Base-by-base conservation (phyloP, 2,888 invertebrate species). In the Synergus umbraculus region DNA sequence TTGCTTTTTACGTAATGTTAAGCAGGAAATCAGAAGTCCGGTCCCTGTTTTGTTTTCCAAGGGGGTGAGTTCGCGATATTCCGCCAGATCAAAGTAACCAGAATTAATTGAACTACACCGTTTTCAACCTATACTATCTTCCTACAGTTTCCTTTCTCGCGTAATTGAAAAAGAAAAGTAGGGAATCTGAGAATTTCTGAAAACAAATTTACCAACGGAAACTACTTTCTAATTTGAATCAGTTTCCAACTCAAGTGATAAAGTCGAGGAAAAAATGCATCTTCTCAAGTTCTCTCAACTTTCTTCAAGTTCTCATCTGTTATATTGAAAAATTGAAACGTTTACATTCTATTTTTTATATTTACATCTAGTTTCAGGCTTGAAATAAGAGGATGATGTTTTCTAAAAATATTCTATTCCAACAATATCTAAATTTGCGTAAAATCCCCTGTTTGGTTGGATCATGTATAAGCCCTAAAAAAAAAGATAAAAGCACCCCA, bases 1-100 rank as follows among this genome's bases (percentile, higher is more conserved):
- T 91, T 92, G 90, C 88, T 91, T 92, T 92, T 91, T 90, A 89
- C 89, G 89, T 89, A 89, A 91, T 91, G 90, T 85, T 90, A 90
- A 91, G 85, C 87, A 87, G 81, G 81, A 82, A 81, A 86, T 86
- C 85, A 83, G 82, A 81, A 81, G 83, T 83, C 83, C 77, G 83
- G 83, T 83, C 84, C 80, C 82, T 88, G 54, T 73, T 73, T 58
- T 73, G 73, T 88, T 90, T 90, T 90, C 90, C 90, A 86, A 89
- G 85, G 85, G 88, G 87, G 86, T 88, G 88, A 87, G 85, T 87
- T 81, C 85, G 86, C 87, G 89, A 87, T 89, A 89, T 89, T 87
- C 84, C 81, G 78, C 76, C 78, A 85, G 90, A 90, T 90, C 88
- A 89, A 90, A 90, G 89, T 85, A 83, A 81, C 76, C 79, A 81